These are phyloP conservation scores for Chelmon rostratus DNA, from an alignment of 2,797 vertebrate genomes.

Conservation along the genomic window DNA sequence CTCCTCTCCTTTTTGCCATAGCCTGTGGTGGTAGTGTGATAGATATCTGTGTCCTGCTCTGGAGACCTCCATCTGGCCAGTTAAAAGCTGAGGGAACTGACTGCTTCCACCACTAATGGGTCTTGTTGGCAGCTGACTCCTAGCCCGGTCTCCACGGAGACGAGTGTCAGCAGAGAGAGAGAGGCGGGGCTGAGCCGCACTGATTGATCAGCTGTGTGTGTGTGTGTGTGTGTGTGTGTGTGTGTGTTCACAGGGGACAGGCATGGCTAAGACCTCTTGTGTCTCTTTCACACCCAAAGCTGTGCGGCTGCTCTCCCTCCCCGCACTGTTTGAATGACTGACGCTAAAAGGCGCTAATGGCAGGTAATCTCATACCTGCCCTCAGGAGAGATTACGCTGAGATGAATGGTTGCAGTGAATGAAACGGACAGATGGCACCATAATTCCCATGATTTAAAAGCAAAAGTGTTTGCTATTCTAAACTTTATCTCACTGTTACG, in stretches of 20 bases:
- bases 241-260: background rate
- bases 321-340: conserved; percentile 32
- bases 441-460: conserved; percentile 22
- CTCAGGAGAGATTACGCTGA: conserved; percentile 49
- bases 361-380: conserved; percentile 55
- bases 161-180: conserved; percentile 59
- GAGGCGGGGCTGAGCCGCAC: conserved; percentile 45
- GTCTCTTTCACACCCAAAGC: conserved; percentile 32
- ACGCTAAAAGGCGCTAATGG: conserved; percentile 53
- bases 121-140: conserved; percentile 70
- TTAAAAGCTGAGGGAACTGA: conserved; percentile 63
- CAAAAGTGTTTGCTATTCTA: background rate
- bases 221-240: conserved; percentile 40
- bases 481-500: background rate
- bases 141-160: conserved; percentile 80
- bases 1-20: background rate
- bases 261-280: conserved; percentile 25
- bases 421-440: conserved; percentile 31
- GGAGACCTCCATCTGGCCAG: conserved; percentile 68
- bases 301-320: conserved; percentile 12
- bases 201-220: conserved; percentile 61
- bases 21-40: conserved; percentile 30
- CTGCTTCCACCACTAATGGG: conserved; percentile 78
- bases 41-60: conserved; percentile 50
- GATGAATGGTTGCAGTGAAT: conserved; percentile 33